Conservation (phyloP, 2,797 vertebrate genomes). For the Phyllotis vaccarum region DNA sequence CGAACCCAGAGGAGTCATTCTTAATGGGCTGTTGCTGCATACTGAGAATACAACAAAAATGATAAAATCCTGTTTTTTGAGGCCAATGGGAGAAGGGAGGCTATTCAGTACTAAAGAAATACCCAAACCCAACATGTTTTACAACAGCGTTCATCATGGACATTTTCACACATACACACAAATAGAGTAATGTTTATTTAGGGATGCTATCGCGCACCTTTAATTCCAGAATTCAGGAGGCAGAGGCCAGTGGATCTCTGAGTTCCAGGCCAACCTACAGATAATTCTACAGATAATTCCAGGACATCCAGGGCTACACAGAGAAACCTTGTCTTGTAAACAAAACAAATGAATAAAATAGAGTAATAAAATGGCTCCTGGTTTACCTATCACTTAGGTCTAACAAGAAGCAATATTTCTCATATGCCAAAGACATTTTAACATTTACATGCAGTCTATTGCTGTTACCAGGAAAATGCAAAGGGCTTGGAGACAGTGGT, state of each 20-base stretch:
- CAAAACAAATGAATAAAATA: not conserved
- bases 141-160: not conserved
- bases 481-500: not conserved
- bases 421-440: not conserved
- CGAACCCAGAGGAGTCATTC: not conserved
- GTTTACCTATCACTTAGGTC: not conserved
- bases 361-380: not conserved
- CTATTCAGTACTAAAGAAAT: not conserved
- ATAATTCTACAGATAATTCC: not conserved
- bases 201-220: not conserved
- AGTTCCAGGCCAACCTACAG: not conserved
- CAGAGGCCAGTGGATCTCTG: not conserved
- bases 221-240: not conserved
- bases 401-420: not conserved
- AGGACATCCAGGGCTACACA: not conserved
- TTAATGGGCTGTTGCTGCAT: not conserved
- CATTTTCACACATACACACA: constrained; percentile 22
- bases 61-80: not conserved
- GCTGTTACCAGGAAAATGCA: not conserved
- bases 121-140: not conserved
- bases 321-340: not conserved
- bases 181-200: not conserved
- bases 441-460: not conserved
- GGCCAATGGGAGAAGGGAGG: not conserved
- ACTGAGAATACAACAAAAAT: not conserved